A percentile compares a stretch with the other conserved stretches of the same genome.
Conservation (phyloP, 1,140 invertebrate species). For the Stratiolaelaps scimitus region DNA sequence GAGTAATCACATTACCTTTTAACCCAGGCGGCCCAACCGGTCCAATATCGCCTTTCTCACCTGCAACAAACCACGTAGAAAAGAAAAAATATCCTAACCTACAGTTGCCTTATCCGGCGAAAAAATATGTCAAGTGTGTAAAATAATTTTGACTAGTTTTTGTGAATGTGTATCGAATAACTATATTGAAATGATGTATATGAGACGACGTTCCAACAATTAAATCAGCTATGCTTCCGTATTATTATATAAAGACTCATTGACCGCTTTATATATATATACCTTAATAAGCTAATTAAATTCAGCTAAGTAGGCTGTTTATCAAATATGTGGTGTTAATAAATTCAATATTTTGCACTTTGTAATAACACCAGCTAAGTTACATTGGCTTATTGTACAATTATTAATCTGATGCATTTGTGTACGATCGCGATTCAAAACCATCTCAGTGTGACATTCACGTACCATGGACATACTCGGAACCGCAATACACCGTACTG, state of each 20-base stretch:
- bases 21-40: constrained; percentile 5
- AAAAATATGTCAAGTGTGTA: too few relatives aligned
- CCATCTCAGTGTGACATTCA: not conserved
- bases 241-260: too few relatives aligned
- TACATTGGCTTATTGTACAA: not conserved
- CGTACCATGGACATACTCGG: constrained; percentile 9
- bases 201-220: too few relatives aligned
- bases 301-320: not conserved
- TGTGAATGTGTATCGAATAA: too few relatives aligned
- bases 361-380: not conserved
- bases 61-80: not conserved
- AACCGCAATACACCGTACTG: constrained; percentile 4
- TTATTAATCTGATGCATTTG: not conserved
- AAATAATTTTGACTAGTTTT: too few relatives aligned
- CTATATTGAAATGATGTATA: too few relatives aligned
- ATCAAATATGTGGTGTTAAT: not conserved
- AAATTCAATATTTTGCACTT: not conserved
- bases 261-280: too few relatives aligned
- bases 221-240: too few relatives aligned
- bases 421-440: not conserved
- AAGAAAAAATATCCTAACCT: too few relatives aligned
- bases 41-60: constrained; percentile 10
- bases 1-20: not conserved
- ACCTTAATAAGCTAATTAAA: too few relatives aligned
- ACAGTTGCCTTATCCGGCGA: too few relatives aligned